A percentile compares a stretch with the other conserved stretches of the same genome.
Conservation (phyloP, 64 coral and sea anemone species). For the Cladopsammia gracilis region DNA sequence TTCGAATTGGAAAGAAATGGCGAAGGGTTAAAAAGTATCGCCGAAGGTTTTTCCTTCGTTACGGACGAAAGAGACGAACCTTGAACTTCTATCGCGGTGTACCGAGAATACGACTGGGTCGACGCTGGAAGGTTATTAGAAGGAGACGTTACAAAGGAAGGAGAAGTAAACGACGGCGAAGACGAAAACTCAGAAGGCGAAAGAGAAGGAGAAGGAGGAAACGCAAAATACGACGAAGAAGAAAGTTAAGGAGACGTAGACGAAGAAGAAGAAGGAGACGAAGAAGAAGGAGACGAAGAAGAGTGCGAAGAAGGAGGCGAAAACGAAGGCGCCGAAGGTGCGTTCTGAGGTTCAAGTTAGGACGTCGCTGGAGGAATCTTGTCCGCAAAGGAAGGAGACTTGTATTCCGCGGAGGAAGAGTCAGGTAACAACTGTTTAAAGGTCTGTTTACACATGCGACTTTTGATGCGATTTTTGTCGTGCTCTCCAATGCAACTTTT, state of each 20-base stretch:
- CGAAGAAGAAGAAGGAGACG: neutral
- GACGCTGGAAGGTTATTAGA: neutral
- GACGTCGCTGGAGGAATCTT: slow-evolving; percentile 4
- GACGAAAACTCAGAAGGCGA: neutral
- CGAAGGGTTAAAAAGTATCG: neutral
- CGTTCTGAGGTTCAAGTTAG: slow-evolving; percentile 8
- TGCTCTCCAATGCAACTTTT: too few relatives aligned
- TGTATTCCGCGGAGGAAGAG: neutral
- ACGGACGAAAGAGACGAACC: neutral
- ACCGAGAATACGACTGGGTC: neutral
- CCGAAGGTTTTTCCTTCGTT: neutral
- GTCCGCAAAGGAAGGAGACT: neutral
- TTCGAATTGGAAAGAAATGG: neutral
- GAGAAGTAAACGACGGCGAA: neutral
- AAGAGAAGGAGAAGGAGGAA: neutral
- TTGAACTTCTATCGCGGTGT: neutral
- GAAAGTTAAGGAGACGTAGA: neutral
- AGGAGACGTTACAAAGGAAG: neutral
- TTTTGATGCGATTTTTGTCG: too few relatives aligned
- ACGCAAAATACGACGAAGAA: neutral
- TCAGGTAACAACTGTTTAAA: neutral
- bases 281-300: slow-evolving; percentile 19
- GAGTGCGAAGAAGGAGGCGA: neutral
- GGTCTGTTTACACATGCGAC: too few relatives aligned
- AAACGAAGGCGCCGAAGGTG: slow-evolving; percentile 5